Evolutionary conservation across 1,140 invertebrate species (phyloP).

Genomic region (Neodiprion pinetum): DNA sequence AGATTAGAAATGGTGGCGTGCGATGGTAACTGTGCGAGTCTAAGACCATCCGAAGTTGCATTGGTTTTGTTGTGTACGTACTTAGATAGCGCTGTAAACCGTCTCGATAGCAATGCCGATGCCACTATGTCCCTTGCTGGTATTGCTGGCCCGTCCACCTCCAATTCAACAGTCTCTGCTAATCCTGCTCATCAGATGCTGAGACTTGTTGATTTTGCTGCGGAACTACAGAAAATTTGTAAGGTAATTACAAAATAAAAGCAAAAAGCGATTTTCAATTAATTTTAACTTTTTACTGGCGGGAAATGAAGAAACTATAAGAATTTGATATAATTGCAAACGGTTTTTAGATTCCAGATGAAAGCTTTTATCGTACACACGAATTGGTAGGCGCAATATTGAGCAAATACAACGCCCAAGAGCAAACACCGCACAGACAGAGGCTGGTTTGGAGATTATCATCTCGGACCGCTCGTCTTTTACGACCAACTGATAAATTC

Average conservation of each 20-base stretch:
- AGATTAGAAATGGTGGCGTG: constrained; percentile 76
- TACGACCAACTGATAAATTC: constrained; percentile 77
- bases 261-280: neutral
- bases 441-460: constrained; percentile 76
- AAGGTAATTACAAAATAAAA: constrained; percentile 56
- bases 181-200: constrained; percentile 51
- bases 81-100: constrained; percentile 63
- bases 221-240: constrained; percentile 67
- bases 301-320: no score
- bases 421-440: constrained; percentile 74
- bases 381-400: constrained; percentile 68
- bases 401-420: constrained; percentile 74
- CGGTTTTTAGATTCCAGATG: constrained; percentile 68
- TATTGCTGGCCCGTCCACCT: constrained; percentile 41
- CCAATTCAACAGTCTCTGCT: constrained; percentile 30
- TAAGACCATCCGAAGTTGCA: constrained; percentile 72
- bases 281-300: neutral
- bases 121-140: constrained; percentile 22
- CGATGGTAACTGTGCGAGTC: constrained; percentile 72
- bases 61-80: constrained; percentile 73
- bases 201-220: constrained; percentile 65
- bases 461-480: constrained; percentile 70
- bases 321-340: constrained; percentile 18
- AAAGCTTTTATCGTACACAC: constrained; percentile 67
- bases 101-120: constrained; percentile 41